Evolutionary conservation across 2,113 vertebrate genomes (phyloP).

Genomic region (Phyllopteryx taeniolatus): DNA sequence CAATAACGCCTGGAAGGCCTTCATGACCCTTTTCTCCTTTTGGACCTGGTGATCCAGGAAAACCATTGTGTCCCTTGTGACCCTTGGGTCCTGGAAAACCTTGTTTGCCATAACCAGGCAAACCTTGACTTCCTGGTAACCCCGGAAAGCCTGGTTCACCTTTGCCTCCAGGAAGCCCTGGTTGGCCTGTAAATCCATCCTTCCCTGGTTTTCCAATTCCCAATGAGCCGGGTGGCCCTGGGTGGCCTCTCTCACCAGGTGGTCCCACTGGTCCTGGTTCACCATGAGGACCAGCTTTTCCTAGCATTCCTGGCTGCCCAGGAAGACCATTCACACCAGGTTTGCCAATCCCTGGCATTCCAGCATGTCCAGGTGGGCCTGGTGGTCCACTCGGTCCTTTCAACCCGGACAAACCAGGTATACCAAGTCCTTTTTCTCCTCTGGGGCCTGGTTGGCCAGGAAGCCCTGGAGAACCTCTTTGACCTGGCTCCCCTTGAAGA

Average conservation of each 20-base stretch:
- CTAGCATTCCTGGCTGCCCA: constrained; percentile 82
- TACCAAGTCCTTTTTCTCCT: constrained; percentile 84
- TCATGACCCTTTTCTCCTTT: constrained; percentile 87
- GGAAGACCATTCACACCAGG: constrained; percentile 86
- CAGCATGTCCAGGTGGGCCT: constrained; percentile 80
- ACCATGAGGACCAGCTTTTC: constrained; percentile 83
- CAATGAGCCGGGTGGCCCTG: constrained; percentile 80
- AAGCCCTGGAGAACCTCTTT: constrained; percentile 81
- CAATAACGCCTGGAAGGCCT: constrained; percentile 82
- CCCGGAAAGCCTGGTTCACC: constrained; percentile 72
- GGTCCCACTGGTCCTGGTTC: constrained; percentile 79
- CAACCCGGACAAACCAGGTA: constrained; percentile 84
- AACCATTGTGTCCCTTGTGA: constrained; percentile 81
- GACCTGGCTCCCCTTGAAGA: constrained; percentile 83
- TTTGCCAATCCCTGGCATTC: constrained; percentile 84
- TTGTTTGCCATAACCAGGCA: constrained; percentile 86
- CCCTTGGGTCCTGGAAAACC: constrained; percentile 89
- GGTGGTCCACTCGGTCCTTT: constrained; percentile 84
- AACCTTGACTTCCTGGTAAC: constrained; percentile 82
- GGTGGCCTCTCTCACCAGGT: constrained; percentile 79
- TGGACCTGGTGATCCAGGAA: constrained; percentile 79
- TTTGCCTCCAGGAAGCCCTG: constrained; percentile 83
- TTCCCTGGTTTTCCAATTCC: constrained; percentile 89
- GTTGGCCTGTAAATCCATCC: constrained; percentile 85
- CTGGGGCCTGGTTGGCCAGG: constrained; percentile 80